phyloP scores from a whole-genome alignment of 2,113 vertebrate genomes.

The Rhynchomys soricoides region DNA sequence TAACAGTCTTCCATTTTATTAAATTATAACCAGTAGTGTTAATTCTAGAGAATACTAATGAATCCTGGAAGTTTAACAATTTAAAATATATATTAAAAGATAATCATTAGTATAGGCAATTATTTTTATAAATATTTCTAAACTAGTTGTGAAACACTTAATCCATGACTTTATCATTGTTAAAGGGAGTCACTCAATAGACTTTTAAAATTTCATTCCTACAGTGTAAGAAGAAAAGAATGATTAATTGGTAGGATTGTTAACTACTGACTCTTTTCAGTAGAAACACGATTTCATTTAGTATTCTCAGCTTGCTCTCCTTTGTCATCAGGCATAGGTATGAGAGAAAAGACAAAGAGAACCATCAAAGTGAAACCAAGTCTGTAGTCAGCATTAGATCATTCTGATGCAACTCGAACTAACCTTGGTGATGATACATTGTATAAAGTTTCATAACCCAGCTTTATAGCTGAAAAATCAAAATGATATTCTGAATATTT shows the following conservation, averaged over 20 bases:
- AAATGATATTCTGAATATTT: slow-evolving; percentile 1
- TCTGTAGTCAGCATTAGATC: background rate
- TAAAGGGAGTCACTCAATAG: background rate
- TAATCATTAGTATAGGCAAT: background rate
- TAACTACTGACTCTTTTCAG: background rate
- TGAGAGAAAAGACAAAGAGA: background rate
- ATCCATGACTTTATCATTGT: background rate
- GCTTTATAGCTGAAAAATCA: slow-evolving; percentile 16
- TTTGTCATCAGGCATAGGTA: background rate
- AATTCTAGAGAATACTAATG: background rate
- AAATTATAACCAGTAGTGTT: slow-evolving; percentile 21
- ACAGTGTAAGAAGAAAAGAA: slow-evolving; percentile 1
- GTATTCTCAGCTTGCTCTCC: background rate
- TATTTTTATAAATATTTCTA: slow-evolving; percentile 18
- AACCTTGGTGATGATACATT: background rate
- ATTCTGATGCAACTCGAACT: background rate
- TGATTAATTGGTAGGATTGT: background rate
- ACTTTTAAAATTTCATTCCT: background rate
- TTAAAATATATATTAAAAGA: background rate
- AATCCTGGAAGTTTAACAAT: slow-evolving; percentile 3
- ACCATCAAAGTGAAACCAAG: slow-evolving; percentile 4
- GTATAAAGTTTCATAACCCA: background rate
- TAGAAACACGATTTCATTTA: slow-evolving; percentile 15
- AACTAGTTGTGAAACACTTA: slow-evolving; percentile 21
- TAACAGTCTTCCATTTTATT: slow-evolving; percentile 48